These are phyloP conservation scores for Delphinapterus leucas DNA, from an alignment of 2,113 vertebrate species.

Conservation along the genomic window DNA sequence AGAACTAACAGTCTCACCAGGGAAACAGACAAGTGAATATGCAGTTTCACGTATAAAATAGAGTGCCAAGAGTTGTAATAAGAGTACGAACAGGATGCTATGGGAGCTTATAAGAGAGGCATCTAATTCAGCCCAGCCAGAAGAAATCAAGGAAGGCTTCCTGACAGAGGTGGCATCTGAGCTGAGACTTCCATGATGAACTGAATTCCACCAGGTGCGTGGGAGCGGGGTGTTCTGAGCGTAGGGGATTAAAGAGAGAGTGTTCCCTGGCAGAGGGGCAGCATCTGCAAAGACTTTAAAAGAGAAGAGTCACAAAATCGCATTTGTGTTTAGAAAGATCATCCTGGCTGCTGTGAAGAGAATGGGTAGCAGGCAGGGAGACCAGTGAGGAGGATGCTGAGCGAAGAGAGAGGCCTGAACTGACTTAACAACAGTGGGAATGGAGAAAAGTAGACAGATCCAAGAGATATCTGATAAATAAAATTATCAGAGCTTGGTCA, in stretches of 20 bases:
- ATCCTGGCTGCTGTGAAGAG: neutral
- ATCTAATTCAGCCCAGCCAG: neutral
- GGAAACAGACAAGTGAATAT: neutral
- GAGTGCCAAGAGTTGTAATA: neutral
- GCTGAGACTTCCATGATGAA: neutral
- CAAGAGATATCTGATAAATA: neutral
- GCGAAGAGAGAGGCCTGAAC: neutral
- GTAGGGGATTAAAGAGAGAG: neutral
- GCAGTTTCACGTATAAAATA: neutral
- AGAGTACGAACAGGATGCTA: neutral
- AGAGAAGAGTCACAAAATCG: neutral
- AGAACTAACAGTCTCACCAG: neutral
- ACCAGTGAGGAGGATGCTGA: neutral
- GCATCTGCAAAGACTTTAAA: neutral
- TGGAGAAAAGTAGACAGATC: neutral
- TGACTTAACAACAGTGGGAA: neutral
- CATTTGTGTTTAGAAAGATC: neutral
- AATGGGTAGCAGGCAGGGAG: neutral
- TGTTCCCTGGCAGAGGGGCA: neutral
- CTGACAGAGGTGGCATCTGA: neutral
- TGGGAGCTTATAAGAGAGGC: neutral
- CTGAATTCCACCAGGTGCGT: neutral
- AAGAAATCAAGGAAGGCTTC: neutral
- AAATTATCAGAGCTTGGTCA: neutral
- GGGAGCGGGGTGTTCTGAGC: neutral